phyloP scores from a whole-genome alignment of 2,888 invertebrate species.

The Himalopsyche anomala region DNA sequence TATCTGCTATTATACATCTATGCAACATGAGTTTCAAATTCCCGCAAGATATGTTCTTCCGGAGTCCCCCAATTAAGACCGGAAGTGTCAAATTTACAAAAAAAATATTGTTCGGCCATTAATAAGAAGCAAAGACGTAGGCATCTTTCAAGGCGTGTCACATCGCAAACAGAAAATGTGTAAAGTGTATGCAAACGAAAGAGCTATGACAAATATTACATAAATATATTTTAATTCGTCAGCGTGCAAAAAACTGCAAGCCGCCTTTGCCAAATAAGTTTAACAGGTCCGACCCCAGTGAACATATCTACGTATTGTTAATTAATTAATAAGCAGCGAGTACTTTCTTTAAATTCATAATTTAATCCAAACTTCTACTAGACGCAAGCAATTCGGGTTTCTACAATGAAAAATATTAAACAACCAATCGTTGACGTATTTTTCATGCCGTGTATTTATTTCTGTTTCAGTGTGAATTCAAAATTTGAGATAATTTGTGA shows the following conservation, averaged over 20 bases:
- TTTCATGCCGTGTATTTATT: too few relatives aligned
- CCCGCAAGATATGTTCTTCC: background rate
- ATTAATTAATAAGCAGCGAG: too few relatives aligned
- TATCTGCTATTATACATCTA: too few relatives aligned
- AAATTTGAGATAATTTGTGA: too few relatives aligned
- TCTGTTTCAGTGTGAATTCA: too few relatives aligned
- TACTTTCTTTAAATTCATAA: too few relatives aligned
- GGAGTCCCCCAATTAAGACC: background rate
- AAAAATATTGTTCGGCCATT: background rate
- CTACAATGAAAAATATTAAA: too few relatives aligned
- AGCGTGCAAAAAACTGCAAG: slow-evolving; percentile 24
- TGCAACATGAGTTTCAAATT: too few relatives aligned
- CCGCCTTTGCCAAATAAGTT: background rate
- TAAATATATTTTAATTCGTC: slow-evolving; percentile 53
- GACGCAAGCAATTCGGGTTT: too few relatives aligned
- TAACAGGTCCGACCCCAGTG: background rate
- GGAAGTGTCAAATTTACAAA: background rate
- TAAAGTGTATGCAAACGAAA: slow-evolving; percentile 42
- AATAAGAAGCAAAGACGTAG: background rate
- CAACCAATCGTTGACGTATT: too few relatives aligned
- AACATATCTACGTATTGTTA: background rate
- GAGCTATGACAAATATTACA: slow-evolving; percentile 61
- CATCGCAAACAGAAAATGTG: background rate
- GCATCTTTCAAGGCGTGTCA: slow-evolving; percentile 27
- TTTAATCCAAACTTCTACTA: too few relatives aligned